Evolutionary conservation across 2,113 vertebrate genomes (phyloP).

Genomic region (Megaceryle maxima): DNA sequence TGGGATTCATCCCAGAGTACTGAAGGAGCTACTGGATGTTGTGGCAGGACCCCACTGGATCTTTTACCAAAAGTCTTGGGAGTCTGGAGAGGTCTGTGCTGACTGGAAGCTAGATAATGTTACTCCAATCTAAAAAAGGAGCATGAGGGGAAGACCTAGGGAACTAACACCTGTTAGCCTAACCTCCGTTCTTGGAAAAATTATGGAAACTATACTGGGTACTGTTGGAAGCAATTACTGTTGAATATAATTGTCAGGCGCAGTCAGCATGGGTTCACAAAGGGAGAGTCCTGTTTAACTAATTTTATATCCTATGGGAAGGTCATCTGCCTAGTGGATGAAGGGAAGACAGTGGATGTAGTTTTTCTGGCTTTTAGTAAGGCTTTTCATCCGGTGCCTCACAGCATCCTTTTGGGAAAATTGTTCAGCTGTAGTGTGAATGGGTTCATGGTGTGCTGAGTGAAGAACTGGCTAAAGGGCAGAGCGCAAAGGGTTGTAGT

Average conservation of each 20-base stretch:
- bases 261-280: background rate
- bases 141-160: background rate
- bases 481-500: background rate
- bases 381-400: background rate
- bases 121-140: background rate
- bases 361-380: background rate
- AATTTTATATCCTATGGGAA: too few relatives aligned
- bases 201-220: background rate
- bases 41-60: background rate
- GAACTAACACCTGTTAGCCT: background rate
- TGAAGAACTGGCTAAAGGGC: background rate
- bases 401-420: background rate
- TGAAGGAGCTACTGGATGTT: background rate
- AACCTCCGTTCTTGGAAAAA: background rate
- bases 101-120: background rate
- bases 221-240: background rate
- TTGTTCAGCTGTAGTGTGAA: background rate
- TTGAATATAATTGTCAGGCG: background rate
- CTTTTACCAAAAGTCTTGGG: background rate
- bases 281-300: background rate
- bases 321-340: background rate
- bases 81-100: background rate
- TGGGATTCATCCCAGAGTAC: background rate
- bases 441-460: too few relatives aligned
- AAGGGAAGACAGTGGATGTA: background rate